Base-by-base conservation (phyloP, 2,797 vertebrate species). In the Neostethus bicornis region DNA sequence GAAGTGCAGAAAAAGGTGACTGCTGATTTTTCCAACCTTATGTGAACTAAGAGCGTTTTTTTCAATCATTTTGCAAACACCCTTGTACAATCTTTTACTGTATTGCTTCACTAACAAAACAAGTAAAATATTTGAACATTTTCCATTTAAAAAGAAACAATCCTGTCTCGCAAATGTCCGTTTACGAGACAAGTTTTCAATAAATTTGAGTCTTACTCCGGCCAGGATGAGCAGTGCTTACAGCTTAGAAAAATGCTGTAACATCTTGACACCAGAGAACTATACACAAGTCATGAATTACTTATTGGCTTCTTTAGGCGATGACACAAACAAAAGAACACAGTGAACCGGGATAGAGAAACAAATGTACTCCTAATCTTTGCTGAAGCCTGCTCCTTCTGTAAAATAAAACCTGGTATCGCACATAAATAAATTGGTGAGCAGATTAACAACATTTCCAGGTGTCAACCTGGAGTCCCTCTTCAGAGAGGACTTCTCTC, bases 371-470 rank as follows among this genome's bases (percentile, higher is more conserved):
- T 1, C 47, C 37, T 52, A 37, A 59, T 19, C 14, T 49, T 34
- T 65, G 54, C 43, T 20, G 51, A 38, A 35, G 5, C 35, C 5
- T 32, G 19, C 13, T 37, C 28, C 42, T 21, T 24, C 62, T 4
- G 20, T 35, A 69, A 51, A 49, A 54, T 20, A 23, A 66, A 44
- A 29, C 0, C 34, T 29, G 59, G 1, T 3, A n/a, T 68, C 4
- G 14, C 11, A 7, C 16, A 44, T 32, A 43, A 71, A 78, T 68
- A 60, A 73, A 63, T 64, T 21, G 59, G 26, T 11, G 28, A 41
- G 35, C 46, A 42, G 47, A 75, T 66, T 72, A 51, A 75, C 53
- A 76, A 56, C 43, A 48, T 70, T 54, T 28, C 63, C 63, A 31
- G 64, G 45, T 47, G 70, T 55, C 61, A 72, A n/a, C 46, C 51